Conservation (phyloP, 2,888 invertebrate genomes). For the Parelbella ahira region DNA sequence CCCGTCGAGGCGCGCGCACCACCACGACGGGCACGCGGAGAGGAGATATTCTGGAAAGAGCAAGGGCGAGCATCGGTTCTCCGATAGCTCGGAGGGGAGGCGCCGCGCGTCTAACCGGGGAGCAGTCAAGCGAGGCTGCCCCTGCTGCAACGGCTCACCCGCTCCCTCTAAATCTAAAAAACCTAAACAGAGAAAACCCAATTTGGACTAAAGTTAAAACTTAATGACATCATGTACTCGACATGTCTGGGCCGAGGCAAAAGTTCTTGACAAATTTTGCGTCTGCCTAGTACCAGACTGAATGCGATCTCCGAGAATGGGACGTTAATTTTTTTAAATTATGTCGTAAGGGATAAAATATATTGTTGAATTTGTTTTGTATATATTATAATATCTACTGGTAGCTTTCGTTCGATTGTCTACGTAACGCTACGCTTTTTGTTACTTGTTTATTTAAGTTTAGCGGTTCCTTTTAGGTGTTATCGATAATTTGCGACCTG, state of each 20-base stretch:
- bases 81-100: conserved; percentile 42
- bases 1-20: conserved; percentile 52
- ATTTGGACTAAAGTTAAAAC: conserved; percentile 45
- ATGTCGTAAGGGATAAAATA: conserved; percentile 34
- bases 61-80: conserved; percentile 48
- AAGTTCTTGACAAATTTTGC: not conserved
- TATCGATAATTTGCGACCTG: conserved; percentile 39
- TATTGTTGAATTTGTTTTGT: conserved; percentile 71
- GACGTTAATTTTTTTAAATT: conserved; percentile 36
- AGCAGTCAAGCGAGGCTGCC: conserved; percentile 82
- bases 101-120: conserved; percentile 73
- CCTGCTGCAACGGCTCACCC: conserved; percentile 81
- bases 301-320: conserved; percentile 53
- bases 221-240: conserved; percentile 26
- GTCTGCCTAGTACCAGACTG: conserved; percentile 43
- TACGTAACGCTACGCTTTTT: conserved; percentile 30
- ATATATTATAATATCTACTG: conserved; percentile 63
- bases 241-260: not conserved
- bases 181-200: conserved; percentile 53
- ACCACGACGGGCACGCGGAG: too few species aligned
- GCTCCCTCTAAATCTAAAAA: conserved; percentile 75
- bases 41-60: conserved; percentile 70
- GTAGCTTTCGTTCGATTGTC: conserved; percentile 40
- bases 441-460: conserved; percentile 51
- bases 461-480: conserved; percentile 50